Conservation (phyloP, 2,113 vertebrate genomes). For the Cryptomyrus ogoouensis region DNA sequence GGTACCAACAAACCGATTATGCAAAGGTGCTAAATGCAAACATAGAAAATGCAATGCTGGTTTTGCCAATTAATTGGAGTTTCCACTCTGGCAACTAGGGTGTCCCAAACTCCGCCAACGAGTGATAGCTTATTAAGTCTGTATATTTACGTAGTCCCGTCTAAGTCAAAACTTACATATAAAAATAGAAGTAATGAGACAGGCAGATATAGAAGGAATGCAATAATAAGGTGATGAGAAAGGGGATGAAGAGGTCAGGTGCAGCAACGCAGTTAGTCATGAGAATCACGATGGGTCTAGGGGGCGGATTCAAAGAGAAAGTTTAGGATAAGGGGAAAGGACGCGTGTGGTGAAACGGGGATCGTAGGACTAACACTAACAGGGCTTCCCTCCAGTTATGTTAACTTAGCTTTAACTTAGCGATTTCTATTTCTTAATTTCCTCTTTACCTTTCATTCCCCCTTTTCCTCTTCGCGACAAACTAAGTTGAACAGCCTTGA, state of each 20-base stretch:
- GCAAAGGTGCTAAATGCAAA: background rate
- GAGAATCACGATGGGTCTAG: background rate
- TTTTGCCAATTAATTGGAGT: background rate
- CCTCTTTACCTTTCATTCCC: conserved; percentile 1
- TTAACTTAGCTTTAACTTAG: conserved; percentile 34
- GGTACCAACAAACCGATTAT: background rate
- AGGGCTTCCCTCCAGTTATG: conserved; percentile 47
- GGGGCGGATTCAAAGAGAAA: background rate
- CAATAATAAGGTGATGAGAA: background rate
- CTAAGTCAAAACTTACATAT: background rate
- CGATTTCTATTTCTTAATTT: conserved; percentile 32
- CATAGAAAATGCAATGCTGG: background rate
- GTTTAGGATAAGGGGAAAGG: background rate
- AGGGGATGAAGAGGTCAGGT: background rate
- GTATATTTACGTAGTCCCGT: background rate
- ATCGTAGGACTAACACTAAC: conserved; percentile 50
- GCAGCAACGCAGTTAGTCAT: background rate
- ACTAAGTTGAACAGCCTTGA: conserved; percentile 61
- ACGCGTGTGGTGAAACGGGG: conserved; percentile 14
- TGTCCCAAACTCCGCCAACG: background rate
- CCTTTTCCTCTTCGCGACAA: conserved; percentile 42
- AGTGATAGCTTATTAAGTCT: background rate
- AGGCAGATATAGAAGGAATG: background rate
- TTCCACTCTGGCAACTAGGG: background rate
- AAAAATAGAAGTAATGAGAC: background rate